phyloP scores from a whole-genome alignment of 1,140 invertebrate genomes.

The Papilio helenus region DNA sequence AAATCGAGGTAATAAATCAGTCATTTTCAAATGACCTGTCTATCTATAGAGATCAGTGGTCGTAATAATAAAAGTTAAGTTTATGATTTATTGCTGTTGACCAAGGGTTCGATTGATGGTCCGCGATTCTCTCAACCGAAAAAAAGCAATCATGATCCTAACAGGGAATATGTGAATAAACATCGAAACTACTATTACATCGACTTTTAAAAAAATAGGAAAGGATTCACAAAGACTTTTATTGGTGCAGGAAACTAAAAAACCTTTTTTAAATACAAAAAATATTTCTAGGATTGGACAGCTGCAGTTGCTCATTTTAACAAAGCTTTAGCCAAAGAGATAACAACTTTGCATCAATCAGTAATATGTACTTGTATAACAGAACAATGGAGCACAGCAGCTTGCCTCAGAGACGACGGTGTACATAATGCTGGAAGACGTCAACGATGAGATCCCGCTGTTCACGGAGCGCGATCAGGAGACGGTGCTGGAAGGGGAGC shows the following conservation, averaged over 20 bases:
- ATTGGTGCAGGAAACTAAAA: not conserved
- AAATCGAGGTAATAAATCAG: no score
- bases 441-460: conserved; percentile 97
- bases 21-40: no score
- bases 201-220: not conserved
- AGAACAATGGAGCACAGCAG: conserved; percentile 98
- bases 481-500: conserved; percentile 96
- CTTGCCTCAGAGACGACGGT: conserved; percentile 97
- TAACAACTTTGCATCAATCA: not conserved
- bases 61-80: no score
- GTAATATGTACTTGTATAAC: conserved; percentile 26
- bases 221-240: not conserved
- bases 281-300: not conserved
- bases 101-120: conserved; percentile 21
- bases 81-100: no score
- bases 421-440: conserved; percentile 96
- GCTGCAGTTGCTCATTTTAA: no score
- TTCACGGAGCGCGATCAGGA: conserved; percentile 97
- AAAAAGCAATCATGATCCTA: conserved; percentile 36
- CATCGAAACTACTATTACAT: conserved; percentile 1
- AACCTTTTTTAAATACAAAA: not conserved
- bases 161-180: conserved; percentile 25
- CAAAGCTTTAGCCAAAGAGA: no score
- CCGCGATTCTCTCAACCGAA: not conserved
- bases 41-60: no score